Evolutionary conservation across 1,140 invertebrate species (phyloP), one percentile per base, ranked within the genome.

Genomic region (Drosophila pectinifera): DNA sequence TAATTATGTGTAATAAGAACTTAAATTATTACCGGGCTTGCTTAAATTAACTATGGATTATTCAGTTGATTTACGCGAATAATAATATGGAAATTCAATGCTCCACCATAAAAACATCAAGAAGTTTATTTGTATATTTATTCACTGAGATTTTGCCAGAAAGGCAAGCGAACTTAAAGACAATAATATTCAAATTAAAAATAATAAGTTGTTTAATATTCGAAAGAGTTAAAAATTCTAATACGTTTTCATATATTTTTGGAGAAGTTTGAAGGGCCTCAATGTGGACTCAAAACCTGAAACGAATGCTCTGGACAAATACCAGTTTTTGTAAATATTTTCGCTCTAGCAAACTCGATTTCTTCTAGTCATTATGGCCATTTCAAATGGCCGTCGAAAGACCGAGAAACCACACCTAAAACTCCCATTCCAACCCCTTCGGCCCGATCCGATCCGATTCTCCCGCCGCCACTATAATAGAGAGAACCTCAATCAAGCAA

Each of bases 401-500:
- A 48, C 5, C 38, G 38, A 64, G 31, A 39, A 57, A 41, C 72
- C 73, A 65, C 72, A 53, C 61, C 73, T 46, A 34, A 55, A 51
- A 42, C 38, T 46, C 49, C 48, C 51, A 51, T 67, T 65, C 22
- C 22, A 42, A 42, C 22, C 36, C 38, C 39, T 14, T 43, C 14
- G n/a, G 4, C 7, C 11, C 48, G 18, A 51, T 34, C 18, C 48
- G 46, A 49, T 18, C 16, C 53, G 22, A 41, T 34, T 31, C 11
- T 36, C 4, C 62, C 26, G 31, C 63, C 48, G 18, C 39, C 42
- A 70, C n/a, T 54, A 68, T 45, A 68, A 18, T 46, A 39, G 45
- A 51, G 34, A 39, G 49, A 62, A 65, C 63, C 68, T 53, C 61
- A 67, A 76, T 76, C 73, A 76, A 76, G 82, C 70, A 82, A 79